These are phyloP conservation scores for Caenorhabditis sinica DNA, from an alignment of 2,888 invertebrate species.

Conservation along the genomic window DNA sequence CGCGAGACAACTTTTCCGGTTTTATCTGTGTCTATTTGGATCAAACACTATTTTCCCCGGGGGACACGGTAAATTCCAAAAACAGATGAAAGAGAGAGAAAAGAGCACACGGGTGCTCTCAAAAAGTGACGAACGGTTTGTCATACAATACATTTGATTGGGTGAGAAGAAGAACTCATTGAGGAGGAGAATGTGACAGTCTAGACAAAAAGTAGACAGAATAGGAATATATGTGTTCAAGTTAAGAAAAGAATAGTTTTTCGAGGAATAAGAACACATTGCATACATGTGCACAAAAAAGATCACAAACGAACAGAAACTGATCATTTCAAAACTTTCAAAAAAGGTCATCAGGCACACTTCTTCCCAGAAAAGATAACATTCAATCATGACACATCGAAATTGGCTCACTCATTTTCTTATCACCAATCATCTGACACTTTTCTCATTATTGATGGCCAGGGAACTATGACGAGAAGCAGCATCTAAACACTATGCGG, in stretches of 20 bases:
- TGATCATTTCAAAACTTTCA: slow-evolving; percentile 17
- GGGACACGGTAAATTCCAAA: slow-evolving; percentile 21
- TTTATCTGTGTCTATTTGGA: slow-evolving; percentile 26
- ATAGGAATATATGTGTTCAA: not conserved
- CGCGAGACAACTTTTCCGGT: slow-evolving; percentile 56
- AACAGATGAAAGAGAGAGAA: slow-evolving; percentile 33
- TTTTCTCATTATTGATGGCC: slow-evolving; percentile 22
- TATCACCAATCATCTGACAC: slow-evolving; percentile 40
- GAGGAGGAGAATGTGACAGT: slow-evolving; percentile 12
- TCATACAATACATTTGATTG: slow-evolving; percentile 37
- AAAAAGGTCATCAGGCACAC: slow-evolving; percentile 25
- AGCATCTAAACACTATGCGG: slow-evolving; percentile 30
- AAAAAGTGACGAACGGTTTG: slow-evolving; percentile 52
- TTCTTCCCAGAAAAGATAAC: slow-evolving; percentile 6
- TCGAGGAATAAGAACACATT: not conserved
- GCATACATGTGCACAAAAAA: not conserved
- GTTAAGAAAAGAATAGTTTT: not conserved
- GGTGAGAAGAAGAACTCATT: slow-evolving; percentile 21
- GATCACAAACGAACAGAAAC: not conserved
- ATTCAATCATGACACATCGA: slow-evolving; percentile 32
- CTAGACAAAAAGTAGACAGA: slow-evolving; percentile 18
- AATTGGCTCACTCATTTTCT: slow-evolving; percentile 30
- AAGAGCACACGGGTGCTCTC: slow-evolving; percentile 29
- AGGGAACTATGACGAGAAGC: slow-evolving; percentile 26
- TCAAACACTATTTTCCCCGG: slow-evolving; percentile 10